phyloP scores from a whole-genome alignment of 2,797 vertebrate genomes.

The Oophaga sylvatica region DNA sequence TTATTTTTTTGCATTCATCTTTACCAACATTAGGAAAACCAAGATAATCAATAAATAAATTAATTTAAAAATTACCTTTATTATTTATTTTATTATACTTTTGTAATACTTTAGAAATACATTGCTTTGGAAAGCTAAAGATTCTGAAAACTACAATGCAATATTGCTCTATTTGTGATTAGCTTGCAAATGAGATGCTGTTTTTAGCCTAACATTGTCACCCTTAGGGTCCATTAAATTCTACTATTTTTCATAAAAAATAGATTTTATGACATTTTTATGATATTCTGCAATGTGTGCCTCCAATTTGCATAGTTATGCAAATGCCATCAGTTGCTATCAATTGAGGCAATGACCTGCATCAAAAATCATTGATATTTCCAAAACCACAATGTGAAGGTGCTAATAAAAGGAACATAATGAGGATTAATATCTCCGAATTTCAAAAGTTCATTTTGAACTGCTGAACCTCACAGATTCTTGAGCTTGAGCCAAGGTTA shows the following conservation, averaged over 20 bases:
- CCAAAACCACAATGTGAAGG: constrained; percentile 34
- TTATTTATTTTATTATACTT: background rate
- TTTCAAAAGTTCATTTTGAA: constrained; percentile 31
- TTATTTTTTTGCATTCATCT: no score
- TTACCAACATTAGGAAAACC: no score
- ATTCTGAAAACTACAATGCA: background rate
- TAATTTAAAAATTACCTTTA: background rate
- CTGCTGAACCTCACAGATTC: constrained; percentile 37
- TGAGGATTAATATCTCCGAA: constrained; percentile 41
- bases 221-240: constrained; percentile 13
- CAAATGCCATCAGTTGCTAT: constrained; percentile 51
- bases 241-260: constrained; percentile 29
- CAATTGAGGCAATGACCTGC: constrained; percentile 47
- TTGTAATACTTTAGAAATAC: background rate
- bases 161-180: background rate
- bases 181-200: background rate
- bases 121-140: background rate
- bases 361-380: constrained; percentile 55
- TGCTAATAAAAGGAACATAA: constrained; percentile 40
- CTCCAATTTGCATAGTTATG: constrained; percentile 44
- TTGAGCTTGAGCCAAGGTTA: constrained; percentile 35
- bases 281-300: constrained; percentile 16
- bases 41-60: no score
- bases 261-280: constrained; percentile 42
- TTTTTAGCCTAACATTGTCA: constrained; percentile 3